phyloP scores from a whole-genome alignment of 2,113 vertebrate genomes.

The Neodon shergylaensis region DNA sequence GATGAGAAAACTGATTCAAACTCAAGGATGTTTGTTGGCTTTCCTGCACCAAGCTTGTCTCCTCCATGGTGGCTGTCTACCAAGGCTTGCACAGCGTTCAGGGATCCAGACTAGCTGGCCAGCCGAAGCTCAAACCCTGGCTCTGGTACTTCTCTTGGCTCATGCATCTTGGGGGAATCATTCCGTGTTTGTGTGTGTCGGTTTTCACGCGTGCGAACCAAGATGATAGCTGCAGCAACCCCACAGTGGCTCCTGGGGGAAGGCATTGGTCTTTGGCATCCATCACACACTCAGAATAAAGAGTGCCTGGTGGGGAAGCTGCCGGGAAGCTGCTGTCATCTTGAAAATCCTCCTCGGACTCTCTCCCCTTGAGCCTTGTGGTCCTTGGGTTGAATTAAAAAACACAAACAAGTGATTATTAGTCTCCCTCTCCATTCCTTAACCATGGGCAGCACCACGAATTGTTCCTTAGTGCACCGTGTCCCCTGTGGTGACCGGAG shows the following conservation, averaged over 20 bases:
- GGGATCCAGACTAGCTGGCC: background rate
- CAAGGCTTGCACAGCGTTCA: background rate
- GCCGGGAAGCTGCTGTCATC: too few species aligned
- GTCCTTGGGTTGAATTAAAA: background rate
- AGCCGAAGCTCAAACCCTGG: background rate
- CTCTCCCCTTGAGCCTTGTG: background rate
- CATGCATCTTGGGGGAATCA: background rate
- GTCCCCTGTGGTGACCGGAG: constrained; percentile 11
- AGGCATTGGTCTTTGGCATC: background rate
- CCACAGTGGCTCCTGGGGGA: background rate
- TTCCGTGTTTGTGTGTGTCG: background rate
- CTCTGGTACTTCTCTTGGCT: background rate
- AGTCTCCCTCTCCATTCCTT: background rate
- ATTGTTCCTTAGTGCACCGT: background rate
- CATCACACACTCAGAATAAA: too few species aligned
- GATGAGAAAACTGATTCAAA: background rate
- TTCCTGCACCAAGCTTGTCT: background rate
- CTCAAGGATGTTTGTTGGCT: background rate
- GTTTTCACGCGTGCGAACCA: background rate
- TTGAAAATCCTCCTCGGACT: rapidly evolving
- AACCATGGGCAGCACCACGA: background rate
- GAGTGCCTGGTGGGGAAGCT: background rate
- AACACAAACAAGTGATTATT: background rate
- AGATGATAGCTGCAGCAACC: background rate
- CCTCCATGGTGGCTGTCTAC: rapidly evolving